Percentiles rank a stretch among this genome's conserved stretches.
phyloP scores from a whole-genome alignment of 1,140 invertebrate species.

The Caenorhabditis remanei region DNA sequence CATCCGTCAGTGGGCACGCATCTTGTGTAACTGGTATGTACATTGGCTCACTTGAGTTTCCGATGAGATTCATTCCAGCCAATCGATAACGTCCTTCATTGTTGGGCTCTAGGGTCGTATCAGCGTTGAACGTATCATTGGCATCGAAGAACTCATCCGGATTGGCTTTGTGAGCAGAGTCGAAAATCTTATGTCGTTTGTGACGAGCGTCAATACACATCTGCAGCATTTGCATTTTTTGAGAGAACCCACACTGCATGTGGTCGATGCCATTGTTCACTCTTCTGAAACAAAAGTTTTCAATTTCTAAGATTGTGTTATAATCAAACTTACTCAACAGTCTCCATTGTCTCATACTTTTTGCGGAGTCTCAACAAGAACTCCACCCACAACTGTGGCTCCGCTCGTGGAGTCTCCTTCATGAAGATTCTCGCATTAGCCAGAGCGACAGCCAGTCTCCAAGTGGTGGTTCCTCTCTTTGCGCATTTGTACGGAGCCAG shows the following conservation, averaged over 20 bases:
- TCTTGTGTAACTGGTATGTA: slow-evolving; percentile 32
- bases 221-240: slow-evolving; percentile 45
- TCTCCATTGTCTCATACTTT: slow-evolving; percentile 37
- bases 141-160: slow-evolving; percentile 42
- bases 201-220: slow-evolving; percentile 24
- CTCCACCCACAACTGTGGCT: slow-evolving; percentile 40
- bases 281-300: slow-evolving; percentile 1
- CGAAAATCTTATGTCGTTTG: slow-evolving; percentile 31
- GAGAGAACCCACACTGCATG: slow-evolving; percentile 12
- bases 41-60: neutral
- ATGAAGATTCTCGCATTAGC: slow-evolving; percentile 30
- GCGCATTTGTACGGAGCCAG: slow-evolving; percentile 26
- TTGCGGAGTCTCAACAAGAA: slow-evolving; percentile 15
- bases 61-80: neutral
- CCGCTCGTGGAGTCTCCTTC: slow-evolving; percentile 17
- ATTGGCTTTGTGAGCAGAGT: neutral
- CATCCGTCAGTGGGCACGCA: slow-evolving; percentile 23
- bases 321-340: neutral
- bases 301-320: neutral
- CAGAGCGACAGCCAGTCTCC: neutral
- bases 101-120: neutral
- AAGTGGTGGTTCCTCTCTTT: neutral
- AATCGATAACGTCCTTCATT: slow-evolving; percentile 10
- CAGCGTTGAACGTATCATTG: slow-evolving; percentile 6
- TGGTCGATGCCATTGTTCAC: slow-evolving; percentile 32